Percentiles rank a stretch among this genome's conserved stretches.
Evolutionary conservation across 1,140 invertebrate genomes (phyloP).

Genomic region (Brachionus koreanus): DNA sequence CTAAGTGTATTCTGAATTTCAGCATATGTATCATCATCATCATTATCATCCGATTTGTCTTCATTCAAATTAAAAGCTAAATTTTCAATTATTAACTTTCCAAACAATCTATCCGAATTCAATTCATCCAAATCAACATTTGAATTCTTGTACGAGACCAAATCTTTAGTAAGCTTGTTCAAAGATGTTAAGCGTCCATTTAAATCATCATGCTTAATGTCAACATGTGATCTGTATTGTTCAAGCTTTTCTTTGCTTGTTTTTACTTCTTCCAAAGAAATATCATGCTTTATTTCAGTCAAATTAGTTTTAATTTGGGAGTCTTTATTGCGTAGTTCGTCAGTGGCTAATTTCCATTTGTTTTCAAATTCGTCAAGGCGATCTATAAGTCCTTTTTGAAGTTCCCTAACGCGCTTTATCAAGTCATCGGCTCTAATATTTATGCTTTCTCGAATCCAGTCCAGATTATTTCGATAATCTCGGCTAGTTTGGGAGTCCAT

Average conservation of each 20-base stretch:
- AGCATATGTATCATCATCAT: slow-evolving; percentile 3
- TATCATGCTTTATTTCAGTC: background rate
- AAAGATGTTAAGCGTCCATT: background rate
- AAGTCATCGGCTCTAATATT: slow-evolving; percentile 20
- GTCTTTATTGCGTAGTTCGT: background rate
- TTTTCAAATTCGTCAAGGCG: slow-evolving; percentile 10
- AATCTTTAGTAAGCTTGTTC: background rate
- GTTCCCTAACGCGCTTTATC: background rate
- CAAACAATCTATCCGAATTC: background rate
- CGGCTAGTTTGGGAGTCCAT: background rate
- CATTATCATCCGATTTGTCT: background rate
- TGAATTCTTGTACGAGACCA: background rate
- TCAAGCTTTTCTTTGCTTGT: slow-evolving; percentile 2
- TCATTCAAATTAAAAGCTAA: background rate
- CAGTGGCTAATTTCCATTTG: background rate
- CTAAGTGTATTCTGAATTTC: slow-evolving; percentile 1
- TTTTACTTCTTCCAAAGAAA: slow-evolving; percentile 6
- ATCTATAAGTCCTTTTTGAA: background rate
- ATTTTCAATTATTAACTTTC: slow-evolving; percentile 13
- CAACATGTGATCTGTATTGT: background rate
- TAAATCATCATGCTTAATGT: background rate
- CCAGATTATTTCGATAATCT: background rate
- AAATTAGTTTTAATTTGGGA: background rate
- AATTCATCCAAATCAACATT: slow-evolving; percentile 4
- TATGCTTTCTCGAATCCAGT: slow-evolving; percentile 18